phyloP scores from a whole-genome alignment of 1,140 invertebrate species.

The Cotesia glomerata region DNA sequence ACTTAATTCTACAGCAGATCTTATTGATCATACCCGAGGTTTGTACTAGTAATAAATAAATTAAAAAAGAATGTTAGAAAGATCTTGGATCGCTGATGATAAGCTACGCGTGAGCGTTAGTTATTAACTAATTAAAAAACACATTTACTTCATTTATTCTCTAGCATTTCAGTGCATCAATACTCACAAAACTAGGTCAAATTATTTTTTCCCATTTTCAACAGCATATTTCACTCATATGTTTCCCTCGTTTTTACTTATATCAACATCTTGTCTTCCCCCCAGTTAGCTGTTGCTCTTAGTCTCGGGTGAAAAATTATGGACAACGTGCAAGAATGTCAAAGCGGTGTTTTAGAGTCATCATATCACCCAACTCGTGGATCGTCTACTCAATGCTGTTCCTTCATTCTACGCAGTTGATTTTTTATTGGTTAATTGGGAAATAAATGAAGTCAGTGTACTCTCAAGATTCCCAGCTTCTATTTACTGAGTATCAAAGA shows the following conservation, averaged over 20 bases:
- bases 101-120: background rate
- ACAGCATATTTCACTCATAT: background rate
- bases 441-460: constrained; percentile 15
- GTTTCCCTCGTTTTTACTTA: too few species aligned
- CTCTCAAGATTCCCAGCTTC: background rate
- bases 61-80: background rate
- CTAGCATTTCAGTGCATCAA: background rate
- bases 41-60: background rate
- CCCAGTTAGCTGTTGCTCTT: too few species aligned
- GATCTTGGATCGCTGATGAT: background rate
- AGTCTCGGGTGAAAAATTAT: background rate
- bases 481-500: background rate
- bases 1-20: background rate
- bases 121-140: background rate
- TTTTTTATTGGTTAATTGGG: constrained; percentile 18
- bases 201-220: background rate
- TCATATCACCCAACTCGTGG: background rate
- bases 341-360: background rate
- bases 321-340: background rate
- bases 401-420: background rate
- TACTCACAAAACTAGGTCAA: background rate
- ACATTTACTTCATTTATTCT: background rate
- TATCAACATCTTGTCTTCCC: too few species aligned
- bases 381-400: background rate
- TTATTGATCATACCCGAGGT: background rate